Conservation (phyloP, 2,888 invertebrate genomes). For the Noctua fimbriata region DNA sequence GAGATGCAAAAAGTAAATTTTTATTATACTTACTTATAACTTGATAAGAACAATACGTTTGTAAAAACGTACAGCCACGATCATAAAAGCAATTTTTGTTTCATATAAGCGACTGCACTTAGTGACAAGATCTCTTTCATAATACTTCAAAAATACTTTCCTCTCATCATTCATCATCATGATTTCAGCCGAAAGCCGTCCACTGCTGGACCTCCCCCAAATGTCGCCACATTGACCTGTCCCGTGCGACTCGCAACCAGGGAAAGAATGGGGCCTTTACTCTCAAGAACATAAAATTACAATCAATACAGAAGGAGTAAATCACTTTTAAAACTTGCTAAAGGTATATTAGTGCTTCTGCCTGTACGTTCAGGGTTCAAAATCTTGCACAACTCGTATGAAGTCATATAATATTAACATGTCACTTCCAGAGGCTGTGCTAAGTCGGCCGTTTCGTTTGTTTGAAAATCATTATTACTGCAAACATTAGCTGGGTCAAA, state of each 20-base stretch:
- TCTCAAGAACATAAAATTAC: background rate
- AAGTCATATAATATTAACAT: conserved; percentile 51
- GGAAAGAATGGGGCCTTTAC: too few species aligned
- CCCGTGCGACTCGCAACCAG: too few species aligned
- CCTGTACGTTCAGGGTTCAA: conserved; percentile 4
- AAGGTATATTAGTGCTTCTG: background rate
- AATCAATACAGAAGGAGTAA: background rate
- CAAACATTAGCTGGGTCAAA: conserved; percentile 36
- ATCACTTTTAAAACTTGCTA: background rate
- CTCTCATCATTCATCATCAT: too few species aligned
- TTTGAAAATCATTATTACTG: conserved; percentile 61
- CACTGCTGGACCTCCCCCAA: too few species aligned
- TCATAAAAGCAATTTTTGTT: background rate
- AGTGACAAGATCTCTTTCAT: background rate
- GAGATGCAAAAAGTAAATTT: conserved; percentile 46
- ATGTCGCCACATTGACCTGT: too few species aligned
- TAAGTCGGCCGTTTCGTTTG: conserved; percentile 47
- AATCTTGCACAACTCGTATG: conserved; percentile 24
- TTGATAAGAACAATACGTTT: conserved; percentile 30
- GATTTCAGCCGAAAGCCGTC: too few species aligned
- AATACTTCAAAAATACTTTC: background rate
- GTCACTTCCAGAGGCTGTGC: conserved; percentile 34
- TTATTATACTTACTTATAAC: conserved; percentile 23
- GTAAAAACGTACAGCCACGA: conserved; percentile 16
- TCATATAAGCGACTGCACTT: background rate